These are phyloP conservation scores for Daktulosphaira vitifoliae DNA, from an alignment of 1,140 invertebrate species.

Conservation along the genomic window DNA sequence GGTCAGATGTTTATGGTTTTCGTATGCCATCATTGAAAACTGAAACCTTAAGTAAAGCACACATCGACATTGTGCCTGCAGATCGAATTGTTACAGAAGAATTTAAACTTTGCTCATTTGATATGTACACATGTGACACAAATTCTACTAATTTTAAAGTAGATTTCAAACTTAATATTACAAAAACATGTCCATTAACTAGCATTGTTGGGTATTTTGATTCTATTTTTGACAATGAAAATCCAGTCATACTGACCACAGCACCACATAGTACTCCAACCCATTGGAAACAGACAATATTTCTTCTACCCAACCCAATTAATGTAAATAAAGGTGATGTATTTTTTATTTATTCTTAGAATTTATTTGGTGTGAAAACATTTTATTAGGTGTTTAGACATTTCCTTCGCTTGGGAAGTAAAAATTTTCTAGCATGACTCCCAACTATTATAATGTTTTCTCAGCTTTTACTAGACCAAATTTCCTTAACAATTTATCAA, in stretches of 20 bases:
- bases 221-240: constrained; percentile 70
- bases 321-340: constrained; percentile 58
- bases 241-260: constrained; percentile 59
- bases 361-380: too few relatives aligned
- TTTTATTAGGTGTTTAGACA: too few relatives aligned
- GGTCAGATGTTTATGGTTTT: constrained; percentile 95
- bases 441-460: too few relatives aligned
- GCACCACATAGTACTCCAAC: constrained; percentile 66
- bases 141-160: constrained; percentile 73
- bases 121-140: constrained; percentile 72
- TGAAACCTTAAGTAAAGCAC: constrained; percentile 80
- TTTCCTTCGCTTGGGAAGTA: too few relatives aligned
- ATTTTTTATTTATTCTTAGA: constrained; percentile 7
- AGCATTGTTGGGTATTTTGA: constrained; percentile 91
- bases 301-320: constrained; percentile 72
- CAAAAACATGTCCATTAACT: constrained; percentile 65
- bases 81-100: constrained; percentile 68
- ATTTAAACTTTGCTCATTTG: constrained; percentile 57
- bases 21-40: constrained; percentile 91
- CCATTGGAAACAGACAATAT: constrained; percentile 97
- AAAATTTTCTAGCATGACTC: too few relatives aligned
- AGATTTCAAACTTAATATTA: constrained; percentile 63
- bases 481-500: too few relatives aligned
- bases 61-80: constrained; percentile 71
- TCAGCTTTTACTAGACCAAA: too few relatives aligned